Evolutionary conservation across 2,113 vertebrate genomes (phyloP).

Genomic region (Microcebus ravelobensis): DNA sequence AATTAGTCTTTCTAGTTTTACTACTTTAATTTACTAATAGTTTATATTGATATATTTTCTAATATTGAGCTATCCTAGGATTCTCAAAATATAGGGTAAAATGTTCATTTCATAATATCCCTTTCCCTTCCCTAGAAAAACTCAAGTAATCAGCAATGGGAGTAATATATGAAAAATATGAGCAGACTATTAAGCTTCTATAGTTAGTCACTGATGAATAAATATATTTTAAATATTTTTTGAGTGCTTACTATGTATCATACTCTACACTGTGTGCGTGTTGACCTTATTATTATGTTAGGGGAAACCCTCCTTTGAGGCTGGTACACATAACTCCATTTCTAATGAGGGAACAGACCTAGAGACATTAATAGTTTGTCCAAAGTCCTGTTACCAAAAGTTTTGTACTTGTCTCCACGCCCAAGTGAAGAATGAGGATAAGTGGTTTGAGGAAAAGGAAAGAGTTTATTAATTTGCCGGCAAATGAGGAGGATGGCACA

Average conservation of each 20-base stretch:
- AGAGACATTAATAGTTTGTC: not conserved
- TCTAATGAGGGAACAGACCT: not conserved
- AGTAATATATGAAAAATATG: not conserved
- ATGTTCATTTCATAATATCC: not conserved
- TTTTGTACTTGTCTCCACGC: too few relatives aligned
- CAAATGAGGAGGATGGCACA: too few relatives aligned
- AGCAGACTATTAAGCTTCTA: not conserved
- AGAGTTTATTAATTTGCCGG: too few relatives aligned
- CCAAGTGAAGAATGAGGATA: too few relatives aligned
- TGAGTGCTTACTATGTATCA: not conserved
- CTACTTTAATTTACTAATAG: not conserved
- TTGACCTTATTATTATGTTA: not conserved
- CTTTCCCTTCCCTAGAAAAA: not conserved
- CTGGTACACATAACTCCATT: not conserved
- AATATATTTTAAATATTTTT: not conserved
- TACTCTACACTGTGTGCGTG: not conserved
- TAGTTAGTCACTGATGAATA: not conserved
- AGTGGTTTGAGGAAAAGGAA: too few relatives aligned
- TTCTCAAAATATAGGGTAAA: not conserved
- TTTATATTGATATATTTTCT: not conserved
- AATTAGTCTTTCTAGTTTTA: not conserved
- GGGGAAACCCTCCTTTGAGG: not conserved
- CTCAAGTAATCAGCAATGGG: not conserved
- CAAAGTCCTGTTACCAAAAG: not conserved
- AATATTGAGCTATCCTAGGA: not conserved